Evolutionary conservation across 1,140 invertebrate species (phyloP).

Genomic region (Zaprionus gabonicus): DNA sequence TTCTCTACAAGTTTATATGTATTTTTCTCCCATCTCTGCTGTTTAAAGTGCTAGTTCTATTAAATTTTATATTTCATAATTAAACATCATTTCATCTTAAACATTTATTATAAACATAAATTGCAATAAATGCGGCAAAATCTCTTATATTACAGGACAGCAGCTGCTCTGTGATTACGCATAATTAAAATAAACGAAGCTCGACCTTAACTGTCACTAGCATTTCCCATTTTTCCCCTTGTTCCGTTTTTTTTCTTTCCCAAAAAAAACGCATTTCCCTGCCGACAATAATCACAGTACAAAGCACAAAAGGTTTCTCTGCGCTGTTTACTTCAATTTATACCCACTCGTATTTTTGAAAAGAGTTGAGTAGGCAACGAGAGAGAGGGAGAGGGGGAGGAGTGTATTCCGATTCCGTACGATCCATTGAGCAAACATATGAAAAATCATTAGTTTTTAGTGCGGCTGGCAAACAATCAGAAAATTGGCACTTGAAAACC

Average conservation of each 20-base stretch:
- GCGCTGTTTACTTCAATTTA: constrained; percentile 47
- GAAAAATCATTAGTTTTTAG: constrained; percentile 83
- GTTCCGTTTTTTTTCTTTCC: too few species aligned
- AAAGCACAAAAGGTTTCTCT: constrained; percentile 13
- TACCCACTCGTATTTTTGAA: constrained; percentile 47
- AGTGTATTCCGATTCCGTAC: constrained; percentile 24
- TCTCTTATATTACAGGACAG: not conserved
- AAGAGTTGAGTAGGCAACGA: not conserved
- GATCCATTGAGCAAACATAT: constrained; percentile 81
- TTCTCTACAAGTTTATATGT: not conserved
- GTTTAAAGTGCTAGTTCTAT: not conserved
- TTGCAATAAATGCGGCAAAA: not conserved
- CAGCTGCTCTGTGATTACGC: not conserved
- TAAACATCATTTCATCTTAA: too few species aligned
- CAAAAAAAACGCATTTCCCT: constrained; percentile 9
- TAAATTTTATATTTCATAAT: not conserved
- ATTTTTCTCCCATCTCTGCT: not conserved
- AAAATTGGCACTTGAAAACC: constrained; percentile 73
- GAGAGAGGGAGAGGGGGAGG: not conserved
- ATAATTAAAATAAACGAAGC: constrained; percentile 42
- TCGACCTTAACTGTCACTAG: constrained; percentile 6
- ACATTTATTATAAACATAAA: not conserved
- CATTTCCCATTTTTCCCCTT: not conserved
- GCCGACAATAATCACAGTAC: constrained; percentile 25
- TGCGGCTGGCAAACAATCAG: constrained; percentile 79